Conservation (phyloP, 2,888 invertebrate species). For the Chalcosyrphus nemorum region DNA sequence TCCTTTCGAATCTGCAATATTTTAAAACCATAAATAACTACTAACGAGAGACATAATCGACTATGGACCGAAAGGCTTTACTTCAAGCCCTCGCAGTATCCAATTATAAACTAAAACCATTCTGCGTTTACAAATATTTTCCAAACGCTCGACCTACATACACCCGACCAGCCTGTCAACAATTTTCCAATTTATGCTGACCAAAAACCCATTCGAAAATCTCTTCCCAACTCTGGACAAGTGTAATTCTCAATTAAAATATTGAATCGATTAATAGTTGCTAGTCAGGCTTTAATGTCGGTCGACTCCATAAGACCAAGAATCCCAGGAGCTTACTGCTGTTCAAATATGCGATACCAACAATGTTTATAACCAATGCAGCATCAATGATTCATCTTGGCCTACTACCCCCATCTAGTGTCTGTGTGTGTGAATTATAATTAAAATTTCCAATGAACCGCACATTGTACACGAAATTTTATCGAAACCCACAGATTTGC, state of each 20-base stretch:
- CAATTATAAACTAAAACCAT: too few relatives aligned
- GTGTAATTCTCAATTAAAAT: background rate
- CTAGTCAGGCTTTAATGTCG: background rate
- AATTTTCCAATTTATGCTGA: background rate
- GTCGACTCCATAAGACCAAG: background rate
- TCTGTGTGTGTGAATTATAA: slow-evolving; percentile 5
- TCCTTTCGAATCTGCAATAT: too few relatives aligned
- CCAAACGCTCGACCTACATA: background rate
- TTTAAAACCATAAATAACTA: too few relatives aligned
- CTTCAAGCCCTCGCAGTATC: too few relatives aligned
- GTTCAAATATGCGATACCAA: background rate
- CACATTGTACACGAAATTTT: background rate
- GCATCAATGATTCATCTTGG: slow-evolving; percentile 34
- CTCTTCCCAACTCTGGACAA: background rate
- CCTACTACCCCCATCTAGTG: too few relatives aligned
- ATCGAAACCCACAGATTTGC: slow-evolving; percentile 9
- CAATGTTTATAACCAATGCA: slow-evolving; percentile 19
- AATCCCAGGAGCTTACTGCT: background rate
- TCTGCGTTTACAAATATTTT: too few relatives aligned
- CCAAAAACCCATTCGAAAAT: background rate
- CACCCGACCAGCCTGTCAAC: background rate
- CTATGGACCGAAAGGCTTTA: too few relatives aligned
- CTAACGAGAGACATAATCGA: too few relatives aligned
- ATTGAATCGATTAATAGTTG: background rate
- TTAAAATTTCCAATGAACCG: slow-evolving; percentile 36